Base-by-base conservation (phyloP, 1,140 invertebrate species). In the Orius laevigatus region DNA sequence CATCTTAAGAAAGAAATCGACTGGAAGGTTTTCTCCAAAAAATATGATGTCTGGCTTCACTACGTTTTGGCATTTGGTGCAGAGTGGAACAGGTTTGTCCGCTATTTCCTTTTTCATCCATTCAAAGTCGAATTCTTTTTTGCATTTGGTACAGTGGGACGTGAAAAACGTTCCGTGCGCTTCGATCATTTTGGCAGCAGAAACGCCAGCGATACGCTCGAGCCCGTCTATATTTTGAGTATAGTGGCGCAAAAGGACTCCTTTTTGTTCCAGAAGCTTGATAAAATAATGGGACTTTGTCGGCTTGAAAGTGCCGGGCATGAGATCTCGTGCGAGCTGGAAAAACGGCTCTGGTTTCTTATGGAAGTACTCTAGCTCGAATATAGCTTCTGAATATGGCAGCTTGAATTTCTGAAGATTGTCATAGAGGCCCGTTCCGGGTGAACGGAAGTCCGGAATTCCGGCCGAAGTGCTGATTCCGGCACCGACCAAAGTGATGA, bases 21-120 rank as follows among this genome's bases (percentile, higher is more conserved):
- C 60, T 0, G 91, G 88, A 32, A 96, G 68, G 60, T 71, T 73
- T 70, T 96, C 91, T 15, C 90, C 89, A 68, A 95, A 95, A 64
- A 95, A 93, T 1, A 95, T 79, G 61, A 95, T 89, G 60, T 95
- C 90, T 20, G 90, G 91, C 63, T 95, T 95, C 0, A 95, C 83
- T 20, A 90, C 63, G 6, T 78, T 78, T 18, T 75, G 70, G 53
- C 79, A 83, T 59, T 72, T 48, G 59, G 73, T 65, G 60, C 89
- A 93, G 53, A 72, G 77, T 31, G 88, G 88, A 48, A 91, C 70
- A 40, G 70, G 60, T 32, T 10, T 10, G 5, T 32, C 32, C 10
- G 9, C 11, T 2, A 51, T 44, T 40, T 46, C 25, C 11, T 79
- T 73, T 73, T 78, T 78, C 69, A 83, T 85, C 85, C 87, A 96